phyloP scores from a whole-genome alignment of 1,140 invertebrate genomes.

The Leptoteleia sp. region DNA sequence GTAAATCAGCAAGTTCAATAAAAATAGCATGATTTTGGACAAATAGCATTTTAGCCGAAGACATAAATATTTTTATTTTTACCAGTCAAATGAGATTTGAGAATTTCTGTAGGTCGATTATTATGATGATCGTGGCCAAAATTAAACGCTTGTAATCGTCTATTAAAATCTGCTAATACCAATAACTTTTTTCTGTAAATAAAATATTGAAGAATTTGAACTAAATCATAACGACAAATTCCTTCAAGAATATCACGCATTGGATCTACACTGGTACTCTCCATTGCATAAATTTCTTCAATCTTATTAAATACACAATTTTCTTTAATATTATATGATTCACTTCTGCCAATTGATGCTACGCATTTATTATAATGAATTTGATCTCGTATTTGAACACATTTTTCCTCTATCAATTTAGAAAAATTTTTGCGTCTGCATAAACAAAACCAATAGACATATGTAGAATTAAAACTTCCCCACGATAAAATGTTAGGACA shows the following conservation, averaged over 20 bases:
- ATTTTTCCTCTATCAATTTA: conserved; percentile 42
- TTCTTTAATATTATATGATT: conserved; percentile 1
- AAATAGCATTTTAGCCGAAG: conserved; percentile 60
- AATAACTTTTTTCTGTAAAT: conserved; percentile 68
- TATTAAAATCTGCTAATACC: conserved; percentile 61
- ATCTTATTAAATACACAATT: not conserved
- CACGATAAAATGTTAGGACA: no score
- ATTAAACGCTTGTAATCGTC: conserved; percentile 20
- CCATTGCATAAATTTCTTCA: not conserved
- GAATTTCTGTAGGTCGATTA: conserved; percentile 22
- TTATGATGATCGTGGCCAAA: not conserved
- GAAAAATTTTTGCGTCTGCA: conserved; percentile 9
- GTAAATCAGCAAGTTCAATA: conserved; percentile 66
- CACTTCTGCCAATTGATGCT: no score
- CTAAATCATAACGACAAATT: conserved; percentile 71
- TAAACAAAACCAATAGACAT: conserved; percentile 2
- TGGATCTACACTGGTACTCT: conserved; percentile 63
- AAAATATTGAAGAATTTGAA: conserved; percentile 66
- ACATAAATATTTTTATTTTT: not conserved
- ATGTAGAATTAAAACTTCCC: not conserved
- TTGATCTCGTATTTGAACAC: conserved; percentile 5
- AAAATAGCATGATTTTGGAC: conserved; percentile 67
- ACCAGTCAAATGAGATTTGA: conserved; percentile 56
- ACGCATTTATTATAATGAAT: not conserved
- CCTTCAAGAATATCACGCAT: conserved; percentile 78